Base-by-base conservation (phyloP, 2,113 vertebrate species). In the Dasypus novemcinctus region DNA sequence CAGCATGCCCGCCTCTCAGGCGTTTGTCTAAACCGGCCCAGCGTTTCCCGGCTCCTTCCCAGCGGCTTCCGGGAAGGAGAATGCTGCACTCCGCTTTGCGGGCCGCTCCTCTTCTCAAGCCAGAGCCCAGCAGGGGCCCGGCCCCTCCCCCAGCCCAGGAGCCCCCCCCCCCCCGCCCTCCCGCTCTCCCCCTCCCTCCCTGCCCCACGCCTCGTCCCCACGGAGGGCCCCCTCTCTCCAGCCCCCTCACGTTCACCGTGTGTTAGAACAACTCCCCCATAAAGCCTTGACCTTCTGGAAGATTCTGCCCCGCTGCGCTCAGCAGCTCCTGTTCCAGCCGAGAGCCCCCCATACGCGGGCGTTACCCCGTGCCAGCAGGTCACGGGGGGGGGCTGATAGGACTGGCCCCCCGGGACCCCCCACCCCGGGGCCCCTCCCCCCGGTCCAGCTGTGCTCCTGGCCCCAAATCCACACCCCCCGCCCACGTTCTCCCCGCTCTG, bases 51-150 rank as follows among this genome's bases (percentile, higher is more conserved):
- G 94, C 52, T 85, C 1, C 33, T n/a, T 66, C 69, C 78, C 83
- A 96, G 74, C 86, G 79, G 13, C 83, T 5, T 66, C 61, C 94
- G 82, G 92, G 93, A 82, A 83, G 87, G 88, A 87, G 96, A 89
- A 94, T 93, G 87, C 90, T 90, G 85, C 72, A 80, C 15, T n/a
- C n/a, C n/a, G n/a, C n/a, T n/a, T n/a, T n/a, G n/a, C n/a, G n/a
- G n/a, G n/a, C n/a, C n/a, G 17, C 27, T 11, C 68, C 59, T 38
- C 36, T 38, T 54, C 82, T 84, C 21, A 0, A 17, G 38, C 46
- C 17, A 2, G 33, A 69, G 66, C 66, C 3, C 66, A 14, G 17
- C 64, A 33, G 14, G 18, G 31, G 6, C 18, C 14, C 66, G 59
- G 13, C 9, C 29, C 27, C 33, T 15, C 38, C 10, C 18, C 12